Conservation (phyloP, 2,888 invertebrate species). For the Campoplex capitator region DNA sequence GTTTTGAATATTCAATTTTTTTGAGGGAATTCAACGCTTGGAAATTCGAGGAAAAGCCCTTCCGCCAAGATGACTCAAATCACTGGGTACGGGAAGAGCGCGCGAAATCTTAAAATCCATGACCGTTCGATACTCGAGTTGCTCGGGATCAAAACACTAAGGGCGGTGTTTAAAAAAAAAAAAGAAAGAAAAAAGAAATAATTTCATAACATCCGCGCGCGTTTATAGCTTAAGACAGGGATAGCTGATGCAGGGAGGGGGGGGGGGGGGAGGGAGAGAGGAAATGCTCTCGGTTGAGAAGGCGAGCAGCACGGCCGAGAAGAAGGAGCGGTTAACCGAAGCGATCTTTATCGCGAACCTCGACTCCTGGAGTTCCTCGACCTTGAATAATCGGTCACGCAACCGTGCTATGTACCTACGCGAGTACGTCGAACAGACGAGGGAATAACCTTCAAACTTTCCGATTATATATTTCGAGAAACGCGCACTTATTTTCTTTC, state of each 20-base stretch:
- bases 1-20: background rate
- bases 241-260: background rate
- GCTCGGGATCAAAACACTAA: background rate
- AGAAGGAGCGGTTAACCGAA: conserved; percentile 45
- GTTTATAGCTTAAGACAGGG: background rate
- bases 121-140: background rate
- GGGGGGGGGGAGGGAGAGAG: background rate
- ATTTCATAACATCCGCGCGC: conserved; percentile 17
- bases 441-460: background rate
- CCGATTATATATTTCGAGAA: background rate
- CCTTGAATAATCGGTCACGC: conserved; percentile 73
- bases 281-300: conserved; percentile 24
- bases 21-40: no score
- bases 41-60: no score
- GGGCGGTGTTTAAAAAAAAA: background rate
- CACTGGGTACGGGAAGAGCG: background rate
- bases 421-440: background rate
- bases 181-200: no score
- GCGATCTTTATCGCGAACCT: conserved; percentile 53
- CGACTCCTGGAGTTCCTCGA: conserved; percentile 68
- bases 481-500: background rate
- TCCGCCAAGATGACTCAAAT: no score
- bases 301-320: conserved; percentile 38
- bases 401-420: conserved; percentile 51
- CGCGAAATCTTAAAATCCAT: background rate